Base-by-base conservation (phyloP, 2,888 invertebrate species). In the Euphydryas editha region DNA sequence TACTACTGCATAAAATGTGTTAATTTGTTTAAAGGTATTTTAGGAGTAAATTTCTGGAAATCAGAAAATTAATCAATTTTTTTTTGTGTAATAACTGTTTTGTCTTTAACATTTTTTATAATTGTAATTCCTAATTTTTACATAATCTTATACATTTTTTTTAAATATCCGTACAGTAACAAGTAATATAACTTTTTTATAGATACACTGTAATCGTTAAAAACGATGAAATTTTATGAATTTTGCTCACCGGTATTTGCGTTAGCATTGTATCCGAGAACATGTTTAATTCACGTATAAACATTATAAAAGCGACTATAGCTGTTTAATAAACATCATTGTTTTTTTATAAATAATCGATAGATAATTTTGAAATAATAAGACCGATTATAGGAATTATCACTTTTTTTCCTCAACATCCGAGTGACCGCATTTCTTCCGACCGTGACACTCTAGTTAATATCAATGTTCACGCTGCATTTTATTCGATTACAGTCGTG, bases 361-460 rank as follows among this genome's bases (percentile, higher is more conserved):
- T 49, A 11, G 6, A 4, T 49, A 21, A 49, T 21, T 8, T 51
- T 57, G 42, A 21, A 47, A 42, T 30, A 18, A 30, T 42, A 18
- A 39, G 11, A 42, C 20, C 44, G 20, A 51, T 59, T 54, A 54
- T 15, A 42, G 36, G 36, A 59, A 49, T 56, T 54, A 44, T 17
- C 18, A 18, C 17, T 13, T 65, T 61, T 71, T n/a, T 72, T 71
- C 69, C 64, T 65, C 47, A 54, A 61, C 75, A 81, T 83, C 81
- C 82, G 80, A 73, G 74, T 69, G 72, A 65, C 72, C 80, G 81
- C 84, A 85, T 89, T 90, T 89, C 88, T 85, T 85, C 82, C 83
- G 81, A 71, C 81, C 85, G 88, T 89, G 84, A 89, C 84, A 90
- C 79, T 83, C 89, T 82, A 88, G 82, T 90, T 89, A 77, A 85